Evolutionary conservation across 2,797 vertebrate species (phyloP), one percentile per base, ranked within the genome.

Genomic region (Amblyraja radiata): DNA sequence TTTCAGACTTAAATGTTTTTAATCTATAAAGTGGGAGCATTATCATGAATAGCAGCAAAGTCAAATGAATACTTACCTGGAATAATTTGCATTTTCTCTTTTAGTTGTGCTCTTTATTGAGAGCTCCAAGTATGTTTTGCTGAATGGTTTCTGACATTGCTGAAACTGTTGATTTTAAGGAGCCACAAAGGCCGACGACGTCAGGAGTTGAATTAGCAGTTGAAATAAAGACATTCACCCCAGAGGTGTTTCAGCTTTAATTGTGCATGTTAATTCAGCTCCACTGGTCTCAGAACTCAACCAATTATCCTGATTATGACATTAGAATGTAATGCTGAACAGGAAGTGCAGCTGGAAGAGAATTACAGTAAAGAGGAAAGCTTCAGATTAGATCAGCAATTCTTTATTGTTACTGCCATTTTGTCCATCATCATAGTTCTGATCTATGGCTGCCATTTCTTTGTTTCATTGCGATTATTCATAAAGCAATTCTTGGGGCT

Each of bases 181-280:
- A 2, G n/a, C 16, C 65, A 88, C n/a, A n/a, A 88, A 68, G n/a
- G 16, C 63, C 16, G 14, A 6, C 61, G 32, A n/a, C 32, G 18
- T 32, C 21, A 88, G 28, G 61, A 88, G 4, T 88, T 88, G n/a
- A 88, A 88, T 88, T 88, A 88, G 8, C 63, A 88, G 63, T 18
- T 88, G 63, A 88, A 18, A 88, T 88, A 36, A 88, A 68, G n/a
- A 68, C 18, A 36, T 36, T 88, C 16, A 88, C 61, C 63, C 61
- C 63, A 88, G 84, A 68, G 84, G 7, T 88, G 84, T 63, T 65
- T 88, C 84, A 68, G 84, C 16, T 88, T 88, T 21, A 68, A 88
- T 32, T 68, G 16, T 88, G 16, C 61, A 68, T 68, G 84, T 68
- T 88, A 88, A 68, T 88, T 68, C 61, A 88, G 84, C 63, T 68